Evolutionary conservation across 2,797 vertebrate species (phyloP).

Genomic region (Propithecus deckenii): DNA sequence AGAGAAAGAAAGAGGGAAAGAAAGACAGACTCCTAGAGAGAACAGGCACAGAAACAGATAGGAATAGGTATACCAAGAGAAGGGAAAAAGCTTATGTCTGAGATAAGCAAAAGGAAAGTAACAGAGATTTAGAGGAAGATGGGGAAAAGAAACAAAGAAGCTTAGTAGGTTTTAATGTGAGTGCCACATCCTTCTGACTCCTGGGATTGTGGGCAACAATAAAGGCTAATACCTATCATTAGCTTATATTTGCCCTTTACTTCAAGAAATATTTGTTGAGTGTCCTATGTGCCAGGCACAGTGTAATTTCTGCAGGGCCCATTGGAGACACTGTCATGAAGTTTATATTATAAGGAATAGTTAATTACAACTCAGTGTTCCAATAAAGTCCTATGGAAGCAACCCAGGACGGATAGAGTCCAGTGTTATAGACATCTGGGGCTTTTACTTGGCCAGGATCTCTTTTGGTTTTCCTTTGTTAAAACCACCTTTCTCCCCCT

Average conservation of each 20-base stretch:
- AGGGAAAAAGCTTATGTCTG: not conserved
- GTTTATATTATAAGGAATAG: not conserved
- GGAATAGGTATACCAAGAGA: not conserved
- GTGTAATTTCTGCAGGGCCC: not conserved
- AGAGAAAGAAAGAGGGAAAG: not conserved
- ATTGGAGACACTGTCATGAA: not conserved
- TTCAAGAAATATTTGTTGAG: not conserved
- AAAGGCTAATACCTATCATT: not conserved
- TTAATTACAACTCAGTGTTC: not conserved
- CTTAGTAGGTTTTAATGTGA: not conserved
- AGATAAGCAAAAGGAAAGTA: not conserved
- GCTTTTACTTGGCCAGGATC: too few species aligned
- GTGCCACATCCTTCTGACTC: not conserved
- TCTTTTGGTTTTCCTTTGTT: too few species aligned
- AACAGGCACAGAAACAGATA: not conserved
- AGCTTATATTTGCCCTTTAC: not conserved
- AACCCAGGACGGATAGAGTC: too few species aligned
- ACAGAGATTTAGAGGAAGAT: not conserved
- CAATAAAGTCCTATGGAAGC: not conserved
- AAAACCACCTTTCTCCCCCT: too few species aligned
- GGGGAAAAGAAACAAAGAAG: not conserved
- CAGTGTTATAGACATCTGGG: too few species aligned
- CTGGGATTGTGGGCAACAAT: not conserved
- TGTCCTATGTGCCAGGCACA: not conserved
- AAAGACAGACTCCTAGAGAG: not conserved